Percentiles rank a stretch among this genome's conserved stretches.
Evolutionary conservation across 1,140 invertebrate genomes (phyloP).

Genomic region (Eciton burchellii): DNA sequence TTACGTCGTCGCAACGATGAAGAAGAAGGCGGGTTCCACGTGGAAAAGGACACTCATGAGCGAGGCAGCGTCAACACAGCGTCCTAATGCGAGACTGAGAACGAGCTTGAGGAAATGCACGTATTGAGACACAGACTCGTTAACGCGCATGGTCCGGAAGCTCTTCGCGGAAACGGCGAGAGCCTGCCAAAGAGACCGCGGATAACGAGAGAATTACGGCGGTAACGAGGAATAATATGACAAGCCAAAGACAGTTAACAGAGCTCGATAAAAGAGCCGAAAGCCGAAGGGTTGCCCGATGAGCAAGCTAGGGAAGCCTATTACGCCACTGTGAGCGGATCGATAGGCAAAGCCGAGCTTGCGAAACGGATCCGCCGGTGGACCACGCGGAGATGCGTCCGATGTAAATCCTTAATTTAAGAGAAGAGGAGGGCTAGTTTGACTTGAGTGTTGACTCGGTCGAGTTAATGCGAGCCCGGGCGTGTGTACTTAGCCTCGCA

Average conservation of each 20-base stretch:
- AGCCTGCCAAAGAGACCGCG: too few species aligned
- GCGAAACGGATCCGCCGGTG: slow-evolving; percentile 50
- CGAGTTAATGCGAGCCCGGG: slow-evolving; percentile 65
- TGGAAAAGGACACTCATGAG: too few species aligned
- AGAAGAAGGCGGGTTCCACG: too few species aligned
- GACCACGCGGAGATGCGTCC: slow-evolving; percentile 66
- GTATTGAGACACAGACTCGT: background rate
- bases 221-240: background rate
- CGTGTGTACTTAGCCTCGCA: slow-evolving; percentile 68
- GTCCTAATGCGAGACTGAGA: too few species aligned
- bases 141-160: background rate
- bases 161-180: too few species aligned
- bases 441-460: slow-evolving; percentile 73
- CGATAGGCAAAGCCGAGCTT: slow-evolving; percentile 41
- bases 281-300: slow-evolving; percentile 5
- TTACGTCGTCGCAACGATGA: too few species aligned
- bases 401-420: slow-evolving; percentile 74
- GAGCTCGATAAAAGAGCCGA: background rate
- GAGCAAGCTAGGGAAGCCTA: slow-evolving; percentile 25
- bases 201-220: background rate
- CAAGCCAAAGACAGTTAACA: background rate
- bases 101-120: background rate
- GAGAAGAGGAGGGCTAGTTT: slow-evolving; percentile 66
- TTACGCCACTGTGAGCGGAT: background rate
- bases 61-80: too few species aligned